phyloP scores from a whole-genome alignment of 2,797 vertebrate species.

The Coccyzus lansbergi region DNA sequence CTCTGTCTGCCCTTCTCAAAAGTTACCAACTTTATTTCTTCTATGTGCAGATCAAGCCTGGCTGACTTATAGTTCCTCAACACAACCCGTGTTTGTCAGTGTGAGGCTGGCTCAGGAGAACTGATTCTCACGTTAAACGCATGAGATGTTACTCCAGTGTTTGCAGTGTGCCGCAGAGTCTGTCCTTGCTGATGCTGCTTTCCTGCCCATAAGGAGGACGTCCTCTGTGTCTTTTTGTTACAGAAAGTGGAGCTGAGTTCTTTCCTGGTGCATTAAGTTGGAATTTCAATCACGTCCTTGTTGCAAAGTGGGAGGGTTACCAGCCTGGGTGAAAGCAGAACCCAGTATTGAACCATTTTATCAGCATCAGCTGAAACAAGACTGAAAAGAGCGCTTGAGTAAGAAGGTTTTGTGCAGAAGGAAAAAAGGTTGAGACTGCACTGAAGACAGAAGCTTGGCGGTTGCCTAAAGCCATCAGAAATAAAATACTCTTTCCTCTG shows the following conservation, averaged over 20 bases:
- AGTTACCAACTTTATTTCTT: not conserved
- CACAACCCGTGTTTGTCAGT: not conserved
- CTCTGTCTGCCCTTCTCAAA: not conserved
- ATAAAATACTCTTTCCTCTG: slow-evolving; percentile 6
- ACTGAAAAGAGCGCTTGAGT: not conserved
- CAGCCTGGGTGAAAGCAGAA: slow-evolving; percentile 27
- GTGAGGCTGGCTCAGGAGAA: not conserved
- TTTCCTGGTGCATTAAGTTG: not conserved
- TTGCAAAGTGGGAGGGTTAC: not conserved
- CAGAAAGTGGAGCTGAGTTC: not conserved
- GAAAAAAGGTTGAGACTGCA: not conserved
- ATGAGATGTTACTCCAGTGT: not conserved
- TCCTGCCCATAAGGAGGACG: not conserved
- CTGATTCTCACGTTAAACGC: not conserved
- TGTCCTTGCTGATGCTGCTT: not conserved
- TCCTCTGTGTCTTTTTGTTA: not conserved
- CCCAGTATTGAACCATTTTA: not conserved
- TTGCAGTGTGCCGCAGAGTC: not conserved
- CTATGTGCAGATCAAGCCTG: not conserved
- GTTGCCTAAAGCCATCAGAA: not conserved
- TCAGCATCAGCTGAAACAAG: slow-evolving; percentile 37
- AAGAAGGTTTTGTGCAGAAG: slow-evolving; percentile 16
- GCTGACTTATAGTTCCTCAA: not conserved
- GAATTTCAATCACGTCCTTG: slow-evolving; percentile 20
- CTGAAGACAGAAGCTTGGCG: not conserved